Evolutionary conservation across 2,888 invertebrate species (phyloP), one percentile per base, ranked within the genome.

Genomic region (Cheiracanthium punctorium): DNA sequence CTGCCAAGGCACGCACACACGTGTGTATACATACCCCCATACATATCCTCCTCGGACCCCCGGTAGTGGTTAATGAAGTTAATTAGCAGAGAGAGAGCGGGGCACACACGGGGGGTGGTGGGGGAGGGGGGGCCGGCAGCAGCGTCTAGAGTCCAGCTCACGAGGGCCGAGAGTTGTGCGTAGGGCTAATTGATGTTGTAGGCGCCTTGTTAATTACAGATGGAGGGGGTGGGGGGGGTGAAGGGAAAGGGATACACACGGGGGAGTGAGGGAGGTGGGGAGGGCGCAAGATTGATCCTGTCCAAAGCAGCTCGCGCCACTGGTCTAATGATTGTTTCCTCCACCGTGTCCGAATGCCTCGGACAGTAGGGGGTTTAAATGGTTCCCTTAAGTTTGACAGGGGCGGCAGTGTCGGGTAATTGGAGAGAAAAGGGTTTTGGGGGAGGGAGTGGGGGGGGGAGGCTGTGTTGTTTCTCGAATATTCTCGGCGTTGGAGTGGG

Each of bases 161-260:
- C 58, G 80, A 28, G 32, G 72, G 71, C 77, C 58, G 65, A 33
- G 48, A 71, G 58, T 17, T 10, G 8, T 58, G 58, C 58, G 58
- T 58, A 24, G 80, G 85, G 70, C 85, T 85, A 85, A 85, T 85
- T 85, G 85, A 85, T 85, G 85, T 85, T 85, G 85, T 85, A 85
- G 85, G 85, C 85, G 85, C 85, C 85, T 85, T 85, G 85, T 85
- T 85, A 85, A 85, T 85, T 85, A 85, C 85, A 85, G 80, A 80
- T 80, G 58, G 80, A 80, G 85, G 74, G 43, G 48, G n/a, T 28
- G 74, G 77, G 70, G 73, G 77, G 80, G 80, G 74, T 79, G 80
- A 74, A 20, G 69, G 24, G n/a, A n/a, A n/a, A n/a, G n/a, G n/a
- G n/a, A n/a, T n/a, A n/a, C n/a, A n/a, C n/a, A n/a, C n/a, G n/a